Evolutionary conservation across 2,113 vertebrate species (phyloP), one percentile per base, ranked within the genome.

Genomic region (Pseudorectes ferrugineus): DNA sequence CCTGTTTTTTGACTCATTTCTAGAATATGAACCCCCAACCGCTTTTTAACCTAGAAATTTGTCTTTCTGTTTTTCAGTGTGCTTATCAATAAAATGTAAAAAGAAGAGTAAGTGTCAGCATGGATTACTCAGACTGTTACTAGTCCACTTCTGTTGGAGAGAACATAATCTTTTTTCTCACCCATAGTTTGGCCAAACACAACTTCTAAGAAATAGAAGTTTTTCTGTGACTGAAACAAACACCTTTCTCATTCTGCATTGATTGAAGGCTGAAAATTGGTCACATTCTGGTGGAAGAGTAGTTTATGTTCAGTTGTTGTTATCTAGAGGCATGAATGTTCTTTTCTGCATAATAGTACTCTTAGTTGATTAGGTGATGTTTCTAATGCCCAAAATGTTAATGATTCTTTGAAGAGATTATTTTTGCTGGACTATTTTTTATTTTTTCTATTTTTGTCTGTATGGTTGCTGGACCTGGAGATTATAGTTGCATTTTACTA

Each of bases 21-120:
- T 92, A 46, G 45, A 48, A 25, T 46, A 24, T 23, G 8, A 3
- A 1, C 2, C 17, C 10, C 3, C 22, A n/a, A 7, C 14, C 0
- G 0, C 36, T 70, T 66, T 83, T 55, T 70, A 74, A 70, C 21
- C 3, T 65, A 52, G 38, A 33, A 42, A 35, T 51, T 38, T 38
- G 8, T 54, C 26, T 75, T 88, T 51, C 29, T 72, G 1, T 38
- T 76, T 89, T n/a, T 68, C 43, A n/a, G 20, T 51, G 13, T 79
- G 36, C 18, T 43, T 65, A 7, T 29, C 42, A 35, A 12, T 40
- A 68, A 43, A 6, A 11, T 24, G 12, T 59, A 33, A 35, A 51
- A 72, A 49, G 66, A 75, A 46, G 51, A 81, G 22, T 8, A 2
- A 35, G 11, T 19, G 8, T 49, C 42, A 83, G 43, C 49, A 51